Base-by-base conservation (phyloP, 1,140 invertebrate genomes). In the Anoplophora glabripennis region DNA sequence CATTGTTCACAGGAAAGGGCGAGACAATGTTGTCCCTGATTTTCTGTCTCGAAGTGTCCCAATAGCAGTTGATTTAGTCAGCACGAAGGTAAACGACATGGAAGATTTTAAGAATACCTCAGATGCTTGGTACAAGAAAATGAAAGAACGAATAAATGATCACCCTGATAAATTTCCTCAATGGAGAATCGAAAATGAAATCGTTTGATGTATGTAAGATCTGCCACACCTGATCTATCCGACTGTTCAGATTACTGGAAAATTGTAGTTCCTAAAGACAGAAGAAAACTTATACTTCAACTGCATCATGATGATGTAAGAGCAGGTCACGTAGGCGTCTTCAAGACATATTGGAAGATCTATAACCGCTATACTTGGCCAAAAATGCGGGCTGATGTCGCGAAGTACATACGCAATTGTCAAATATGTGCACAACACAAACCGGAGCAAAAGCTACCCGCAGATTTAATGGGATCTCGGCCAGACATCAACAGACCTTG, bases 291-390 rank as follows among this genome's bases (percentile, higher is more conserved):
- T 12, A 10, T 38, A 0, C 7, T 51, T 9, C 4, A n/a, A 17
- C 36, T 53, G 15, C 14, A 34, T 57, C 54, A 57, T 17, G 54
- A 57, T 17, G 14, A 49, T 51, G 45, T 46, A 10, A 58, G 21
- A 3, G 11, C 28, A 8, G 56, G 48, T 40, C 47, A 40, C 33
- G 8, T 42, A 17, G 48, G 56, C 12, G 17, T 53, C 12, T 53
- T 40, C 7, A 58, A 52, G 47, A 72, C 66, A 1, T 61, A 63
- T 11, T 14, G 35, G 0, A 12, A 63, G 17, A 10, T 63, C 0
- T 9, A 34, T 8, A 7, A 17, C 1, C 4, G 11, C 0, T 73
- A 69, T 42, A 70, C 66, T 53, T 74, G 70, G 70, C 65, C 65
- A 0, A 45, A 45, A 1, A 68, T 70, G 57, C 38, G 53, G 28